Evolutionary conservation across 1,140 invertebrate genomes (phyloP).

Genomic region (Ceratosolen fusciceps): DNA sequence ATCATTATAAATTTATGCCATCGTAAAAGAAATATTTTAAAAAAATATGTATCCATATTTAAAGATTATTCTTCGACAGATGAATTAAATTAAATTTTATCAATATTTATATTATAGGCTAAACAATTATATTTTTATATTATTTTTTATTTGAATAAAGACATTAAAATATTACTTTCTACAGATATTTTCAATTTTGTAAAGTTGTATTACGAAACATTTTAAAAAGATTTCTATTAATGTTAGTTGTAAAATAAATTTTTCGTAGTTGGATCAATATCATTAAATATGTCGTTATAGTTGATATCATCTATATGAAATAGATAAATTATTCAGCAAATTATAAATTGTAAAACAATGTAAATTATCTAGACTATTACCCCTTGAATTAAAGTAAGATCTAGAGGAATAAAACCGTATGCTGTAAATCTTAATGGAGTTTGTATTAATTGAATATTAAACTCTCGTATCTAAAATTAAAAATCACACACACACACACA

Average conservation of each 20-base stretch:
- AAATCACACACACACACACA: background rate
- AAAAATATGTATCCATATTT: too few species aligned
- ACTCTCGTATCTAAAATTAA: slow-evolving; percentile 55
- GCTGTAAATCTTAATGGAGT: slow-evolving; percentile 58
- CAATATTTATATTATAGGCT: too few species aligned
- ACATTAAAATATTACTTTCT: too few species aligned
- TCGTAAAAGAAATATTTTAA: too few species aligned
- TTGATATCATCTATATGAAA: slow-evolving; percentile 76
- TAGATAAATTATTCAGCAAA: background rate
- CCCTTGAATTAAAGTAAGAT: slow-evolving; percentile 54
- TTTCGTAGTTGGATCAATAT: slow-evolving; percentile 75
- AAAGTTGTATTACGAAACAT: background rate
- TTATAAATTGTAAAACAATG: slow-evolving; percentile 8
- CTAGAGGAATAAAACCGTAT: slow-evolving; percentile 57
- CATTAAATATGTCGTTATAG: slow-evolving; percentile 78
- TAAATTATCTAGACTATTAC: slow-evolving; percentile 42
- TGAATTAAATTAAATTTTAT: too few species aligned
- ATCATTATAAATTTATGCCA: too few species aligned
- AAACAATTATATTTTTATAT: too few species aligned
- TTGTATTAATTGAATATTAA: slow-evolving; percentile 57
- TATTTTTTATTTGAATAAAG: too few species aligned
- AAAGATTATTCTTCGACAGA: too few species aligned
- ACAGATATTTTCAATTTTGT: background rate
- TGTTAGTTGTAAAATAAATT: background rate
- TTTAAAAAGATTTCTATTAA: background rate